Evolutionary conservation across 2,888 invertebrate genomes (phyloP), one percentile per base, ranked within the genome.

Genomic region (Yponomeuta cagnagella): DNA sequence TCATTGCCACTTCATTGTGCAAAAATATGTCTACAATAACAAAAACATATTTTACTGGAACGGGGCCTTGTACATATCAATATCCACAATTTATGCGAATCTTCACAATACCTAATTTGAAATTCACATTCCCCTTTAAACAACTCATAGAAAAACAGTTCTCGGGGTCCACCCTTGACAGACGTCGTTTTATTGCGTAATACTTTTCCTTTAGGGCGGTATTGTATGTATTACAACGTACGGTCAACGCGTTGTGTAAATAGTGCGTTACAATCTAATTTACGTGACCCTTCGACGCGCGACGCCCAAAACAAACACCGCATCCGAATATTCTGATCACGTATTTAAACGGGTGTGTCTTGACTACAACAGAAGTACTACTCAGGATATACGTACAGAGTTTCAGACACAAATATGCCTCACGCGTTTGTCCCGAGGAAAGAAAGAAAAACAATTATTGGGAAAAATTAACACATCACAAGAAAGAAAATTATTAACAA

Each of bases 161-260:
- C 52, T 52, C 15, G 12, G 12, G 52, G 10, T 15, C 52, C 52
- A 52, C 5, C 52, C 52, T 15, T 15, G 3, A 12, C 52, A 58
- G 12, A 58, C 15, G 52, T 15, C 52, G 15, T 58, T 58, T 58
- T 58, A 58, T 58, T 65, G 33, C 52, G 52, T 15, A 58, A 30
- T 65, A 31, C 65, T 65, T 65, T 33, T 31, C 33, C 31, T 2
- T 65, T 65, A 33, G 65, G 65, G 65, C 2, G 6, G 33, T 30
- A 65, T 65, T 65, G 33, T 33, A 65, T 30, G 33, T 30, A 65
- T 65, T 65, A 65, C 31, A 65, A 65, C 31, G 65, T 65, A 65
- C 33, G 65, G 65, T 30, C 65, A 23, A 65, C 31, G 65, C 33
- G 65, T 65, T 10, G 31, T 30, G 65, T 58, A 58, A 58, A 58